phyloP scores from a whole-genome alignment of 30 jellyfish, hydroid and myxozoan species.

The Pseudorhiza aurosa region DNA sequence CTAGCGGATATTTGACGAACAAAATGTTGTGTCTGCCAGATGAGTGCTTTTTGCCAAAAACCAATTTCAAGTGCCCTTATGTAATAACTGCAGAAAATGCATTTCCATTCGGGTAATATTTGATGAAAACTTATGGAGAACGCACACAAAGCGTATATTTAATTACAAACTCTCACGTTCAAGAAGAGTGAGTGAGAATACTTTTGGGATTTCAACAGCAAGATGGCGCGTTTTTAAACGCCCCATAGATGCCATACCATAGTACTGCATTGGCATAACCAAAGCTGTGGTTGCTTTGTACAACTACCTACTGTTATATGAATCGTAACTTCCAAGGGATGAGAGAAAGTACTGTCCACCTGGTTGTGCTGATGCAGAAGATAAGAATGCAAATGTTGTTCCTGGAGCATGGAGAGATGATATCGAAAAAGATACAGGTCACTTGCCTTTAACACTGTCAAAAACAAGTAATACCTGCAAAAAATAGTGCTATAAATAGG shows the following conservation, averaged over 20 bases:
- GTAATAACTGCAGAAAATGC: conserved; percentile 75
- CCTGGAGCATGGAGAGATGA: conserved; percentile 48
- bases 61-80: conserved; percentile 31
- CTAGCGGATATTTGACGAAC: too few relatives aligned
- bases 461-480: conserved; percentile 26
- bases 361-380: conserved; percentile 31
- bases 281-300: conserved; percentile 73
- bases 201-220: conserved; percentile 67
- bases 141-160: conserved; percentile 46
- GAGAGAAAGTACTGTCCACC: conserved; percentile 53
- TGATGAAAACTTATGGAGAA: conserved; percentile 75
- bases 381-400: conserved; percentile 22
- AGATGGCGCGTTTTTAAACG: conserved; percentile 66
- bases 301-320: conserved; percentile 39
- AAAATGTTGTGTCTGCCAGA: background rate
- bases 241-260: conserved; percentile 69
- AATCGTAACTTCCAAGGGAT: conserved; percentile 17
- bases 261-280: conserved; percentile 38
- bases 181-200: conserved; percentile 69
- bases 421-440: conserved; percentile 39
- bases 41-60: conserved; percentile 16
- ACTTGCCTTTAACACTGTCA: conserved; percentile 14
- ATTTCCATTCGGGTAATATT: conserved; percentile 52
- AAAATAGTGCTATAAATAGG: conserved; percentile 24
- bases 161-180: conserved; percentile 70